Evolutionary conservation across 92 coral and sea anemone genomes (phyloP), one percentile per base, ranked within the genome.

Genomic region (Porites divaricata): DNA sequence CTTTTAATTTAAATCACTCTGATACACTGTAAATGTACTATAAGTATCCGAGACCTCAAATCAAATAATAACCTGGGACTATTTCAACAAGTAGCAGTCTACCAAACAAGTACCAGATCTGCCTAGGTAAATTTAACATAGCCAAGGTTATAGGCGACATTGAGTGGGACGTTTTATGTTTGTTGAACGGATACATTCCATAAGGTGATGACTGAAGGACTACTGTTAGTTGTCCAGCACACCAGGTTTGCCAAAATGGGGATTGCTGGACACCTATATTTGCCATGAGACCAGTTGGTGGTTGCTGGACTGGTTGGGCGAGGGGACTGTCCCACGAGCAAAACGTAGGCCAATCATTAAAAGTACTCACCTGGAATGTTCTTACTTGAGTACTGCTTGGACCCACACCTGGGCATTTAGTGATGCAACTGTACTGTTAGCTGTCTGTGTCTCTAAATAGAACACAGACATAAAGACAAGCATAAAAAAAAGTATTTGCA

Each of bases 81-180:
- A 70, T 77, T 13, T 88, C 83, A 20, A 88, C 79, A 9, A 83
- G 75, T 71, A 88, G 56, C 62, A 88, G 26, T 35, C 76, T 75
- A 10, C 77, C 81, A 35, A 83, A 70, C 4, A 70, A 62, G 72
- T 88, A 88, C 25, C 77, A 26, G 64, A 83, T 64, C 59, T 83
- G 51, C 48, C 77, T 1, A 1, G 81, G 88, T 59, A 83, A 48
- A 20, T 78, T 79, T 1, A 89, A 28, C 45, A 88, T 25, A 9
- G 77, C 81, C n/a, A 78, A 12, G n/a, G 70, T 83, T 2, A 83
- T 73, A 1, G 92, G 89, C 92, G 81, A 79, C 89, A 67, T 89
- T 12, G 86, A 83, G 70, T 84, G 84, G 0, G 85, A 70, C 0
- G 89, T 83, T 26, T 72, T 89, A 59, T 78, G 65, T 13, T 77